Evolutionary conservation across 2,797 vertebrate genomes (phyloP), one percentile per base, ranked within the genome.

Genomic region (Simalia tracyae): DNA sequence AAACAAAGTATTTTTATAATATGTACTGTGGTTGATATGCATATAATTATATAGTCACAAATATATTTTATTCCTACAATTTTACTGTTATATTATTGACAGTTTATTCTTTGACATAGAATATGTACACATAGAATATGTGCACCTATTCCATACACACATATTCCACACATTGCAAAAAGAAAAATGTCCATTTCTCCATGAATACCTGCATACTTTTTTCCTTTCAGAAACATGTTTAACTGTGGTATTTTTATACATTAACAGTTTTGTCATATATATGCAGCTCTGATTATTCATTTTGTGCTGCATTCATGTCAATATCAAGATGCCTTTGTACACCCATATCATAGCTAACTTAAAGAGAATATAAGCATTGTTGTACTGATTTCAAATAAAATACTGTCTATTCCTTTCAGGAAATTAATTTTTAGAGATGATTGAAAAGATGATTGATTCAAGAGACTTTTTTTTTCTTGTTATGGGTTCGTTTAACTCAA

Each of bases 261-360:
- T 17, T 31, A 15, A 15, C 26, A 76, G 89, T 50, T 66, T 81
- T 92, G 15, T 31, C 92, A 94, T 7, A 54, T 87, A 89, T 63
- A 95, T 96, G 96, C 91, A 81, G 93, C 95, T 96, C 89, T 92
- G 56, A 86, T 93, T 92, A 92, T 96, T 97, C 88, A 90, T 94
- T 86, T 86, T 93, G 14, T 68, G 72, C 84, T 95, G 66, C 63
- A 36, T 92, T 89, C 95, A 90, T 96, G 95, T 97, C 96, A 97
- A 94, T 93, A 94, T 93, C 95, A 87, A 94, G 92, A 94, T 93
- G 88, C 96, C 96, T 96, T 96, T 96, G 89, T 96, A 97, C 94
- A 96, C 96, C 95, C 96, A 26, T 94, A 63, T 93, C 95, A 95
- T 94, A 90, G 86, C 93, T 95, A 96, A 93, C 66, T 94, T 89